Evolutionary conservation across 2,113 vertebrate genomes (phyloP), one percentile per base, ranked within the genome.

Genomic region (Apteryx owenii): DNA sequence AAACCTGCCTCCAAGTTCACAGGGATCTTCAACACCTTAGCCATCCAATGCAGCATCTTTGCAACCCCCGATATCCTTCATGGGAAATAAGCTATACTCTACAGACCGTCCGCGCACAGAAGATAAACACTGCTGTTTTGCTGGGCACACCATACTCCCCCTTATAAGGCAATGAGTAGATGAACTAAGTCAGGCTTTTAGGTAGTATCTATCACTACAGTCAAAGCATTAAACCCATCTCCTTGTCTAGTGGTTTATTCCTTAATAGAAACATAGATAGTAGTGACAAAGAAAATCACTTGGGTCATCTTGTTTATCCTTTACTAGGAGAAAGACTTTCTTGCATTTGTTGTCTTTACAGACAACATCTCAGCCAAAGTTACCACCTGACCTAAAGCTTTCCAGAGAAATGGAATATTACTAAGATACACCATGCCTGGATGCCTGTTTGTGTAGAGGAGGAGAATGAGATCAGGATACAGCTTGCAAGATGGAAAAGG

Each of bases 301-400:
- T 50, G 61, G 83, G 89, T 95, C 88, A 89, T n/a, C 66, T n/a
- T 26, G 65, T 85, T 94, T 77, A 85, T 92, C 65, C 81, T 68
- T 80, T 77, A 60, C 80, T 87, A 60, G 66, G 51, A 89, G 77
- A 92, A 93, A 66, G 78, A 83, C 56, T 72, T 89, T 81, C 75
- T 83, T 95, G 93, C 72, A 64, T 94, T 94, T 68, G 26, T 92
- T 90, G 82, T 81, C 81, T 97, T 76, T 96, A 87, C 68, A 93
- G 88, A 90, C 18, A 16, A 81, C 85, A 85, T 53, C 33, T 96
- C 80, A 93, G 29, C 72, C 66, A 44, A 85, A 95, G 90, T 96
- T 71, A 84, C 86, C 93, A 91, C 82, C 79, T 90, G 94, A 91
- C 72, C 87, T 85, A 2, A 70, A 75, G 75, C 36, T 82, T 93